A percentile compares a stretch with the other conserved stretches of the same genome.
Conservation (phyloP, 1,140 invertebrate species). For the Drosophila parabipectinata region DNA sequence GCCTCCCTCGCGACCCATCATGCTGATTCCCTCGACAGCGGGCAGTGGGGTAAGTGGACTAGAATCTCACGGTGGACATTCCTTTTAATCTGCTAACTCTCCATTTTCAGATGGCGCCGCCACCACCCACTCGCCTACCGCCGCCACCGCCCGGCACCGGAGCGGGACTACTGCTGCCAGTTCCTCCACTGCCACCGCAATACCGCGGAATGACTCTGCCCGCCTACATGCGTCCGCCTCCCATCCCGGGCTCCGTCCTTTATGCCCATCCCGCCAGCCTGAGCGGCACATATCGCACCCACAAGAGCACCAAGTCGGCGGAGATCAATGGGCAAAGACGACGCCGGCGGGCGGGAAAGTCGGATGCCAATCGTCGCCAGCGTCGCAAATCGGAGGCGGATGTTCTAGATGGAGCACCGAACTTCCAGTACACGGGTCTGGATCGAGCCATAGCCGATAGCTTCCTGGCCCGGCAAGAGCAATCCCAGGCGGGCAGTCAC, state of each 20-base stretch:
- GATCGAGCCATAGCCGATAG: slow-evolving; percentile 80
- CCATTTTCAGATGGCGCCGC: slow-evolving; percentile 39
- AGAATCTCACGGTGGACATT: not conserved
- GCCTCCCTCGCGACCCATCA: slow-evolving; percentile 61
- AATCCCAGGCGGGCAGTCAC: slow-evolving; percentile 74
- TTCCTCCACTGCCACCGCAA: slow-evolving; percentile 53
- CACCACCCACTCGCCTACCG: slow-evolving; percentile 60
- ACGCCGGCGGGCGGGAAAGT: slow-evolving; percentile 62
- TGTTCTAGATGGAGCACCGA: slow-evolving; percentile 67
- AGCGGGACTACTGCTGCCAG: slow-evolving; percentile 45
- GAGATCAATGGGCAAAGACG: slow-evolving; percentile 68
- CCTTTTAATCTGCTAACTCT: not conserved
- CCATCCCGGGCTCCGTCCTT: slow-evolving; percentile 58
- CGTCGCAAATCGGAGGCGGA: slow-evolving; percentile 79
- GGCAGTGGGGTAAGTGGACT: slow-evolving; percentile 59
- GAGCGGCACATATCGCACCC: slow-evolving; percentile 70
- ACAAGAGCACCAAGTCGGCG: slow-evolving; percentile 73
- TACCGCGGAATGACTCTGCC: slow-evolving; percentile 73
- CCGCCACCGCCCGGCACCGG: slow-evolving; percentile 48
- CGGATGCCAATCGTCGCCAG: slow-evolving; percentile 72
- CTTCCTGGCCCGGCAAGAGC: slow-evolving; percentile 77
- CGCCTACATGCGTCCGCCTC: slow-evolving; percentile 57
- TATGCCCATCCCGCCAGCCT: slow-evolving; percentile 66
- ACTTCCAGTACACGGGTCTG: slow-evolving; percentile 75
- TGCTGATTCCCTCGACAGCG: slow-evolving; percentile 69